Evolutionary conservation across 2,113 vertebrate species (phyloP), one percentile per base, ranked within the genome.

Genomic region (Thunnus maccoyii): DNA sequence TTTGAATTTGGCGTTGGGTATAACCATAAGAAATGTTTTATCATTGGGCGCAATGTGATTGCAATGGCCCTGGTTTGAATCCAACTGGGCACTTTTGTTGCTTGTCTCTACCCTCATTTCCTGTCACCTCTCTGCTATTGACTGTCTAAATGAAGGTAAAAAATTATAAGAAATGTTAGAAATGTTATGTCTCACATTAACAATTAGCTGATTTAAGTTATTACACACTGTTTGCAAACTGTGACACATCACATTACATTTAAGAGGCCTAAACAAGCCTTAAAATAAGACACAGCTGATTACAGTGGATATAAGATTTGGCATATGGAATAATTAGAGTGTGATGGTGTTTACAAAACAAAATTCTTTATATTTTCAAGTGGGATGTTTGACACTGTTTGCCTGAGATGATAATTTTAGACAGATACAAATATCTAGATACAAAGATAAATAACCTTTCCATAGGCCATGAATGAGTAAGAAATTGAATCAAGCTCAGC

Each of bases 401-500:
- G 41, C 52, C 44, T 7, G 8, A 51, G 15, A n/a, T 50, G 58
- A 1, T 18, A 46, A 50, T 22, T 46, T 58, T 18, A 54, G 22
- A 72, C 57, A 17, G n/a, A 52, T 30, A 30, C 27, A 30, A 30
- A 30, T 3, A 20, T 54, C 58, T 11, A 60, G 48, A 54, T 20
- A 27, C 47, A 76, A 73, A 72, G 60, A 71, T 32, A 52, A 12
- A 47, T 62, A 36, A 66, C 46, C 46, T 76, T 68, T 80, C 67
- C 41, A 51, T 56, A 52, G 14, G 51, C 64, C 62, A n/a, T 72
- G 36, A 50, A 82, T 74, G 73, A 78, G 15, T 76, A 30, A 69
- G 52, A 78, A 78, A 88, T 68, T 60, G 61, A 80, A 72, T 48
- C 22, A 10, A 30, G 54, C 65, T n/a, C n/a, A 41, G 65, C 56